phyloP scores from a whole-genome alignment of 2,888 invertebrate species.

The Troides oblongomaculatus region DNA sequence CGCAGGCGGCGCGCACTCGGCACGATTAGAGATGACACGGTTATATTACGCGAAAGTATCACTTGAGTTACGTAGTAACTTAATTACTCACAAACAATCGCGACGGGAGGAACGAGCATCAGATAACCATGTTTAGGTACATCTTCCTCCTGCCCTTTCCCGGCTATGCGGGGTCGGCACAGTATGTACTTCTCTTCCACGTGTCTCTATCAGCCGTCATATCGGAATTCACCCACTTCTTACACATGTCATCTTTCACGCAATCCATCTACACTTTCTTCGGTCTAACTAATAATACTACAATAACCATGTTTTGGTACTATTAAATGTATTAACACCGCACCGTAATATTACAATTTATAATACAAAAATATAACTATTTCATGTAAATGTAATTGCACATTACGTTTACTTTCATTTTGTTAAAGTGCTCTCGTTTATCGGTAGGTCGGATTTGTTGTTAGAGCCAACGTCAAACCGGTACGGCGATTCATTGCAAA shows the following conservation, averaged over 20 bases:
- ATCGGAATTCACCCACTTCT: too few species aligned
- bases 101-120: background rate
- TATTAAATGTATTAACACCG: background rate
- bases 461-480: too few species aligned
- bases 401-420: background rate
- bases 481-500: background rate
- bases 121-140: background rate
- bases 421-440: background rate
- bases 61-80: background rate
- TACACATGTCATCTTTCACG: too few species aligned
- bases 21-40: background rate
- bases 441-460: background rate
- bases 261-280: too few species aligned
- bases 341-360: background rate
- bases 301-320: background rate
- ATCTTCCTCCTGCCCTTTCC: too few species aligned
- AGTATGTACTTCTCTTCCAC: too few species aligned
- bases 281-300: too few species aligned
- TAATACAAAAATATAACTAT: background rate
- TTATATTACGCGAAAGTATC: conserved; percentile 9
- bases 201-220: too few species aligned
- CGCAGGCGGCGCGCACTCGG: background rate
- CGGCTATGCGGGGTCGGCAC: too few species aligned
- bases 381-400: background rate
- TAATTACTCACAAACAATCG: background rate